Evolutionary conservation across 2,888 invertebrate genomes (phyloP).

Genomic region (Drosophila niveifrons): DNA sequence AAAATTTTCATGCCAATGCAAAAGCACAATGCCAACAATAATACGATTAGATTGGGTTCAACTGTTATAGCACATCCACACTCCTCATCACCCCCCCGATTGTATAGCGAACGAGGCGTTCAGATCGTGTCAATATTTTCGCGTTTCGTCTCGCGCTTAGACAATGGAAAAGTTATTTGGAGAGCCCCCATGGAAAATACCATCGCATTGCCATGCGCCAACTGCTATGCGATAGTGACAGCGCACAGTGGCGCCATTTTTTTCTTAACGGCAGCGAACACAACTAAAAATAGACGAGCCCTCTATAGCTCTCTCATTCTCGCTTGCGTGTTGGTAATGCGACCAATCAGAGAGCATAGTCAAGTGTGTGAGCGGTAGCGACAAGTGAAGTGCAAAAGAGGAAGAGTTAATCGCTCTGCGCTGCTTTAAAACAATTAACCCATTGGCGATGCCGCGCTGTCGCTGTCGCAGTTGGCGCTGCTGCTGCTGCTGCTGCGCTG

Average conservation of each 20-base stretch:
- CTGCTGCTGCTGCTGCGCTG: conserved; percentile 23
- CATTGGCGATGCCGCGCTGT: neutral
- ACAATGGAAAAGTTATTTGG: conserved; percentile 45
- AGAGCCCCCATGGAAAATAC: conserved; percentile 42
- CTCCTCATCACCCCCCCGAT: neutral
- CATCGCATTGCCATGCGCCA: conserved; percentile 1
- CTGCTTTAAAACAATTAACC: conserved; percentile 54
- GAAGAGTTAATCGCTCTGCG: conserved; percentile 32
- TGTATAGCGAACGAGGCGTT: conserved; percentile 15
- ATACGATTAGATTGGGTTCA: conserved; percentile 18
- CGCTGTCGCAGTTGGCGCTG: conserved; percentile 6
- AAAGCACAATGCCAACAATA: conserved; percentile 54
- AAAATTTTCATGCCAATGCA: conserved; percentile 67
- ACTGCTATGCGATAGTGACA: neutral
- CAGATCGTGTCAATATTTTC: conserved; percentile 68
- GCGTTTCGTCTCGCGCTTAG: conserved; percentile 40
- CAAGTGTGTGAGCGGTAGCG: neutral
- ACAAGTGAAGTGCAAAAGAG: neutral
- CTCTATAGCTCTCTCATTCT: conserved; percentile 11
- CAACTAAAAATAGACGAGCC: conserved; percentile 50
- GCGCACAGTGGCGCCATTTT: conserved; percentile 50
- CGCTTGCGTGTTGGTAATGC: conserved; percentile 1
- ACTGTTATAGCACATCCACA: neutral
- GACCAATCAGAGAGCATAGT: conserved; percentile 55
- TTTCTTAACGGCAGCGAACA: conserved; percentile 31